These are phyloP conservation scores for Flabesymbios commensalis DNA, from an alignment of 2,888 invertebrate genomes.

Conservation along the genomic window DNA sequence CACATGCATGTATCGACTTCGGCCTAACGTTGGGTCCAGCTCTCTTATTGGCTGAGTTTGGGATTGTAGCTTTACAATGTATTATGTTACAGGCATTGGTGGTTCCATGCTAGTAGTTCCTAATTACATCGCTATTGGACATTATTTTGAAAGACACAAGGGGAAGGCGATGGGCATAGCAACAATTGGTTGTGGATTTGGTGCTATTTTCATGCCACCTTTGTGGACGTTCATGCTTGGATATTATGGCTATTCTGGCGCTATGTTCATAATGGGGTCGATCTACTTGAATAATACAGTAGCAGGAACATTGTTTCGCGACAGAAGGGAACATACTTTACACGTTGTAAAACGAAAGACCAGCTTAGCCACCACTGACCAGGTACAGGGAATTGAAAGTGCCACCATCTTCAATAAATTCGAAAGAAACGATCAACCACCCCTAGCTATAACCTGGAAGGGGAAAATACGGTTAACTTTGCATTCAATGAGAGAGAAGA, in stretches of 20 bases:
- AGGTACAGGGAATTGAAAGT: not conserved
- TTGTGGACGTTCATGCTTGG: conserved; percentile 10
- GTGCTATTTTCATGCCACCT: conserved; percentile 11
- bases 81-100: conserved; percentile 14
- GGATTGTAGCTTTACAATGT: too few species aligned
- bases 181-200: conserved; percentile 16
- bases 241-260: conserved; percentile 22
- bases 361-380: not conserved
- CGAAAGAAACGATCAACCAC: not conserved
- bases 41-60: too few species aligned
- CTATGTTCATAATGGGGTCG: conserved; percentile 26
- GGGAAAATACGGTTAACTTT: not conserved
- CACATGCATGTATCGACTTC: not conserved
- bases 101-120: conserved; percentile 18
- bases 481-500: too few species aligned
- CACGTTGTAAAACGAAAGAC: too few species aligned
- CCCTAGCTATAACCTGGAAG: not conserved
- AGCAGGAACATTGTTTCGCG: conserved; percentile 18
- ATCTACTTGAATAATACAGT: conserved; percentile 20
- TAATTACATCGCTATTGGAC: conserved; percentile 12
- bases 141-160: conserved; percentile 20
- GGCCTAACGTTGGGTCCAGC: not conserved
- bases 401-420: not conserved
- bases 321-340: too few species aligned
- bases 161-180: conserved; percentile 19